phyloP scores from a whole-genome alignment of 1,140 invertebrate species.

The Drosophila ercepeae region DNA sequence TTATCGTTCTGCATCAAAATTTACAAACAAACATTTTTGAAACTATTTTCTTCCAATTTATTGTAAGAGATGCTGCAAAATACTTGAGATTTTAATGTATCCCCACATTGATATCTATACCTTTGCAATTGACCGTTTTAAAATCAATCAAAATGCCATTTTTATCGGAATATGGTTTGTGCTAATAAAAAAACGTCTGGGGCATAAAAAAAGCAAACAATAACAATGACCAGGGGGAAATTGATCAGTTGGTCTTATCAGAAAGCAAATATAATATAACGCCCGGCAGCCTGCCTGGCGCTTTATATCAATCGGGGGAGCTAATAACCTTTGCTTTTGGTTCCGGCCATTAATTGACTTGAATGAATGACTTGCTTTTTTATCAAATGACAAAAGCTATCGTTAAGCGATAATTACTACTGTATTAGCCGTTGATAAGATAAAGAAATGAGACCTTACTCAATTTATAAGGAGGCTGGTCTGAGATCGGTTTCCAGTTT shows the following conservation, averaged over 20 bases:
- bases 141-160: not conserved
- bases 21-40: too few species aligned
- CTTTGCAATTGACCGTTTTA: slow-evolving; percentile 5
- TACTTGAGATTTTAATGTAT: too few species aligned
- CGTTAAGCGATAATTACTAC: slow-evolving; percentile 39
- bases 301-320: slow-evolving; percentile 35
- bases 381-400: slow-evolving; percentile 47
- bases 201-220: slow-evolving; percentile 31
- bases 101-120: too few species aligned
- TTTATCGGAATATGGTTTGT: not conserved
- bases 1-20: too few species aligned
- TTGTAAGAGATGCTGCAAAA: too few species aligned
- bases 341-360: slow-evolving; percentile 25
- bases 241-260: slow-evolving; percentile 46
- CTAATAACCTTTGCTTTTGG: slow-evolving; percentile 31
- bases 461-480: slow-evolving; percentile 16
- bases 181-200: not conserved
- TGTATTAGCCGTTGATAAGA: slow-evolving; percentile 44
- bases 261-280: slow-evolving; percentile 40
- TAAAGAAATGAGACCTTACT: slow-evolving; percentile 32
- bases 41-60: too few species aligned
- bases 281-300: slow-evolving; percentile 7
- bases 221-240: slow-evolving; percentile 43
- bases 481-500: not conserved
- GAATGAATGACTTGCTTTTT: slow-evolving; percentile 19